Percentiles rank a stretch among this genome's conserved stretches.
Evolutionary conservation across 2,113 vertebrate species (phyloP).

Genomic region (Xenopus laevis): DNA sequence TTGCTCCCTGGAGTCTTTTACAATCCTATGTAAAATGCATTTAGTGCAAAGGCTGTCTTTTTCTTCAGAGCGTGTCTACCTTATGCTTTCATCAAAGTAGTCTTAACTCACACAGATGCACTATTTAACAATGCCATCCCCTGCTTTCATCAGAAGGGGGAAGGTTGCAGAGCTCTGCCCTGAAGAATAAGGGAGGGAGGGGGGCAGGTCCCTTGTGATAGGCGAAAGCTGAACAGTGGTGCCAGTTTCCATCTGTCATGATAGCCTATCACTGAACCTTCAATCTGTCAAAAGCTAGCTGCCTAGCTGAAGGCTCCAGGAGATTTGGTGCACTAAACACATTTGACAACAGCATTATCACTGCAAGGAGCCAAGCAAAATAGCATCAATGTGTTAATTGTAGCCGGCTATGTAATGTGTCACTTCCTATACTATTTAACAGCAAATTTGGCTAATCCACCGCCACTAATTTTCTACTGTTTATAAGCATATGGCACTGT

Average conservation of each 20-base stretch:
- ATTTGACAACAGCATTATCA: conserved; percentile 99
- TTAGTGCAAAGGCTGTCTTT: conserved; percentile 97
- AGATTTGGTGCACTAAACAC: conserved; percentile 99
- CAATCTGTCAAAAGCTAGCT: conserved; percentile 99
- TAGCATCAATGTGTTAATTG: conserved; percentile 99
- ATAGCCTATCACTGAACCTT: conserved; percentile 99
- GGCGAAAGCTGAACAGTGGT: conserved; percentile 99
- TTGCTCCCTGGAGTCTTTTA: conserved; percentile 80
- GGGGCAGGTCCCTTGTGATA: conserved; percentile 99
- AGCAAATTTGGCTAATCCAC: conserved; percentile 77
- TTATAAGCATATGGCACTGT: conserved; percentile 71
- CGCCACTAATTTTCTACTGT: conserved; percentile 76
- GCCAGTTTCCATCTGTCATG: conserved; percentile 99
- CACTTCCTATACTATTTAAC: conserved; percentile 98
- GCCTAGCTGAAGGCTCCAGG: conserved; percentile 97
- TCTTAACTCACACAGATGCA: conserved; percentile 99
- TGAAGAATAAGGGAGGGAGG: conserved; percentile 83
- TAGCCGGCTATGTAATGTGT: conserved; percentile 98
- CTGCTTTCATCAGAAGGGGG: conserved; percentile 94
- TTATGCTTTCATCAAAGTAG: conserved; percentile 98
- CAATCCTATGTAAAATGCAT: conserved; percentile 97
- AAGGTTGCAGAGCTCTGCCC: conserved; percentile 96
- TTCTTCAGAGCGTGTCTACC: conserved; percentile 92
- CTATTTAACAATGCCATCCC: conserved; percentile 99
- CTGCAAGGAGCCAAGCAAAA: conserved; percentile 94